These are phyloP conservation scores for Habropoda laboriosa DNA, from an alignment of 1,140 invertebrate species.

Conservation along the genomic window DNA sequence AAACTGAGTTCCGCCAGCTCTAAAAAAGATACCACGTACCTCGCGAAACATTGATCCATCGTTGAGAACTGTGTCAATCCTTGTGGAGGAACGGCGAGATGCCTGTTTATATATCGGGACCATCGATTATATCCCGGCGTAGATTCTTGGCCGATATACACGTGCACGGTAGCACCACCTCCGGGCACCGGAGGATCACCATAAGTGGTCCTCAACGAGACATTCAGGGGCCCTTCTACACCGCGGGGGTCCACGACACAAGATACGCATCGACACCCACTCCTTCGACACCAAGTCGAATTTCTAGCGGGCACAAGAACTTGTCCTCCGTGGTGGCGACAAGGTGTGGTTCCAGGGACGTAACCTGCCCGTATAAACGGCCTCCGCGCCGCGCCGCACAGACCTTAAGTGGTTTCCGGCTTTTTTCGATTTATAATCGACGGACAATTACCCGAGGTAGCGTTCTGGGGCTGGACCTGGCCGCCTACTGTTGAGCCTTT, in stretches of 20 bases:
- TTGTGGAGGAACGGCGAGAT: not conserved
- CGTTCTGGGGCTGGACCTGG: slow-evolving; percentile 62
- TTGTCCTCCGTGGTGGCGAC: slow-evolving; percentile 57
- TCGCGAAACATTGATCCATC: slow-evolving; percentile 30
- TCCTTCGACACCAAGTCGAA: slow-evolving; percentile 55
- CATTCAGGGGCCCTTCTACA: slow-evolving; percentile 51
- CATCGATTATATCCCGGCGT: slow-evolving; percentile 55
- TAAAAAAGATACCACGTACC: not conserved
- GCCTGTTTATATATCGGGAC: slow-evolving; percentile 7
- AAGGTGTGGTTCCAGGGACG: slow-evolving; percentile 57
- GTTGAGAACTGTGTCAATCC: slow-evolving; percentile 31
- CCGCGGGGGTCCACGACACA: slow-evolving; percentile 58
- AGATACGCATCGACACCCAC: slow-evolving; percentile 72
- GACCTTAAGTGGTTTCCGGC: slow-evolving; percentile 65
- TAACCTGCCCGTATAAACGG: slow-evolving; percentile 16
- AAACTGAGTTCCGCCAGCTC: not conserved
- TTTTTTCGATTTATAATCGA: slow-evolving; percentile 69
- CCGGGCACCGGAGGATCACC: slow-evolving; percentile 56
- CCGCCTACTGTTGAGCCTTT: slow-evolving; percentile 66
- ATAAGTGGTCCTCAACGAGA: slow-evolving; percentile 63
- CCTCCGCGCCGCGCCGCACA: slow-evolving; percentile 25
- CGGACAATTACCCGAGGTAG: slow-evolving; percentile 62
- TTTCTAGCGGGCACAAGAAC: slow-evolving; percentile 43
- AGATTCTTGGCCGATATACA: slow-evolving; percentile 58
- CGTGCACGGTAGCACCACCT: slow-evolving; percentile 67